Evolutionary conservation across 2,888 invertebrate genomes (phyloP).

Genomic region (Julus scanicus): DNA sequence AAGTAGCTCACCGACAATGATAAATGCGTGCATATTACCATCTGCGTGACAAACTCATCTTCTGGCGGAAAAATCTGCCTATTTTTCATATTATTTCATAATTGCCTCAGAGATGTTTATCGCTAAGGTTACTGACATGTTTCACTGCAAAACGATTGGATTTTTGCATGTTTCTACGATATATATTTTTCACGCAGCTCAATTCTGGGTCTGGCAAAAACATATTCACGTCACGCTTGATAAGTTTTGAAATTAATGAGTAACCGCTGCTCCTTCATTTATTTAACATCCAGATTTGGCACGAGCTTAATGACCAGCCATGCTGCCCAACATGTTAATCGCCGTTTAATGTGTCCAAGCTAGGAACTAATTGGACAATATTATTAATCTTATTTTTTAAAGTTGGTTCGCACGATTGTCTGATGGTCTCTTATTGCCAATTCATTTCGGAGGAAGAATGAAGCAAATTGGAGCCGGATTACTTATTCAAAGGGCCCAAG

Average conservation of each 20-base stretch:
- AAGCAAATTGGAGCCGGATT: constrained; percentile 94
- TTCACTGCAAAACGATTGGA: background rate
- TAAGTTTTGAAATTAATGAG: background rate
- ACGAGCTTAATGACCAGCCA: background rate
- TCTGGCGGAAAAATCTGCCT: background rate
- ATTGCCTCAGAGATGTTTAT: constrained; percentile 37
- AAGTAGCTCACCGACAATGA: background rate
- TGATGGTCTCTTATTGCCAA: constrained; percentile 69
- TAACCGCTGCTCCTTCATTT: background rate
- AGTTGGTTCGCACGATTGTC: constrained; percentile 58
- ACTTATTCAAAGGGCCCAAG: constrained; percentile 91
- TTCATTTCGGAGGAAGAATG: constrained; percentile 87
- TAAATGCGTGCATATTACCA: constrained; percentile 40
- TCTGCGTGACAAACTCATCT: constrained; percentile 47
- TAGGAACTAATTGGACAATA: background rate
- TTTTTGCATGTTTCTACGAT: constrained; percentile 17
- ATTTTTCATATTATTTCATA: constrained; percentile 35
- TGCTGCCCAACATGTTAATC: background rate
- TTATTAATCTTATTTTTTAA: background rate
- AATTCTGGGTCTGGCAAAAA: constrained; percentile 12
- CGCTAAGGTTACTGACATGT: constrained; percentile 26
- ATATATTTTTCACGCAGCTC: background rate
- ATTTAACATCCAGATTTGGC: background rate
- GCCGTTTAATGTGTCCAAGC: background rate
- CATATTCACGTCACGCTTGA: background rate